Percentiles rank a stretch among this genome's conserved stretches.
These are phyloP conservation scores for Coptodon rendalli DNA, from an alignment of 2,113 vertebrate species.

Conservation along the genomic window DNA sequence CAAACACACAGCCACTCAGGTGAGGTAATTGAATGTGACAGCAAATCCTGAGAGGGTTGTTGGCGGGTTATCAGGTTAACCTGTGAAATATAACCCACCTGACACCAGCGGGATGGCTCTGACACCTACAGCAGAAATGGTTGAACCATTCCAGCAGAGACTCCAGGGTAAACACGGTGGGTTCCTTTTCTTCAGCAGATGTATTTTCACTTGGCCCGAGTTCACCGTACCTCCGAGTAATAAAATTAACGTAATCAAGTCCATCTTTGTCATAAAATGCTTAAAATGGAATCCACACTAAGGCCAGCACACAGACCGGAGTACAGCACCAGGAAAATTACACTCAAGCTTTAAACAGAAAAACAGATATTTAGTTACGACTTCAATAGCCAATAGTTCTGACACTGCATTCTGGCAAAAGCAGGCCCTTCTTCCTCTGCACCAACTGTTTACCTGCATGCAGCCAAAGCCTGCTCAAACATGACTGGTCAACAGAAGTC, in stretches of 20 bases:
- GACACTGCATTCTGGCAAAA: background rate
- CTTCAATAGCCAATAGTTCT: background rate
- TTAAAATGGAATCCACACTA: background rate
- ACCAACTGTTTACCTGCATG: background rate
- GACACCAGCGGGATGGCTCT: conserved; percentile 39
- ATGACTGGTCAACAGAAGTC: background rate
- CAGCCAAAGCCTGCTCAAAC: background rate
- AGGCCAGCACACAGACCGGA: background rate
- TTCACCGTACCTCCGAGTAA: background rate
- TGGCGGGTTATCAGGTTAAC: conserved; percentile 62
- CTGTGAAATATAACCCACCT: conserved; percentile 58
- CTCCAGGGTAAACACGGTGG: conserved; percentile 14
- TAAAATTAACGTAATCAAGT: background rate
- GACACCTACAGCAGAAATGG: conserved; percentile 30
- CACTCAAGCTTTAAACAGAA: background rate
- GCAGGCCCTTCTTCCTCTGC: background rate
- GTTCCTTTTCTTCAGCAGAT: background rate
- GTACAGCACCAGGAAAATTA: background rate
- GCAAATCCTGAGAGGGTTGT: conserved; percentile 50
- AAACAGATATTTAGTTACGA: background rate
- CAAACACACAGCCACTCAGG: conserved; percentile 22
- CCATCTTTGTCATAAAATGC: background rate
- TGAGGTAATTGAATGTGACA: conserved; percentile 58
- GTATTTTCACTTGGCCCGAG: background rate
- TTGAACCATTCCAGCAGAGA: conserved; percentile 33